Conservation (phyloP, 2,888 invertebrate genomes). For the Polydrusus cervinus region DNA sequence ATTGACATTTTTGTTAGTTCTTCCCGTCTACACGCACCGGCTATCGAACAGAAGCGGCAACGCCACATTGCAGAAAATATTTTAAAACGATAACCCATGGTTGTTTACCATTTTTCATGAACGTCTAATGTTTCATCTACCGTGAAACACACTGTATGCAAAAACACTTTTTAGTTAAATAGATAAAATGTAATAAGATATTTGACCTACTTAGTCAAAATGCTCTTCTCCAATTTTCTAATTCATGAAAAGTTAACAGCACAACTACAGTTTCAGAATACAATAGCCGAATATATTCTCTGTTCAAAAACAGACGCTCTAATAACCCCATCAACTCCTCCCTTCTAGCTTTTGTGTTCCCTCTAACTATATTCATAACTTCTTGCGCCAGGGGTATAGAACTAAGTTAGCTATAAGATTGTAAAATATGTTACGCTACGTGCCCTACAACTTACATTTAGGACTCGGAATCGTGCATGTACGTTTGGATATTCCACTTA, state of each 20-base stretch:
- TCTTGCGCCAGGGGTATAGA: conserved; percentile 40
- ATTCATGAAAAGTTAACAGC: not conserved
- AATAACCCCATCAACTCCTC: conserved; percentile 40
- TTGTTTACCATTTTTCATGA: no score
- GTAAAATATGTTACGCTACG: conserved; percentile 37
- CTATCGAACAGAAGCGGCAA: no score
- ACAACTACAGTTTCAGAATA: conserved; percentile 30
- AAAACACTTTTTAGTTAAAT: no score
- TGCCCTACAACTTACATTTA: conserved; percentile 34
- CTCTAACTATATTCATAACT: conserved; percentile 45
- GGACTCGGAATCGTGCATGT: conserved; percentile 26
- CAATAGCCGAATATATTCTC: conserved; percentile 44
- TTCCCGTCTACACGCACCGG: no score
- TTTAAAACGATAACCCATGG: no score
- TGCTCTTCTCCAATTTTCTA: not conserved
- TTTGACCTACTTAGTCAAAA: not conserved
- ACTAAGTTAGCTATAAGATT: conserved; percentile 38
- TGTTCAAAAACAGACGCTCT: conserved; percentile 46
- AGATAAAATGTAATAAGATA: no score
- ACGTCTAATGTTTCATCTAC: no score
- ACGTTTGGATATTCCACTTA: conserved; percentile 23
- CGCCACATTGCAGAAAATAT: no score
- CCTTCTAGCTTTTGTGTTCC: conserved; percentile 40
- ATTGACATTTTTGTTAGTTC: no score
- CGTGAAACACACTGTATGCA: no score